Conservation (phyloP, 1,140 invertebrate genomes). For the Heliconius eleuchia region DNA sequence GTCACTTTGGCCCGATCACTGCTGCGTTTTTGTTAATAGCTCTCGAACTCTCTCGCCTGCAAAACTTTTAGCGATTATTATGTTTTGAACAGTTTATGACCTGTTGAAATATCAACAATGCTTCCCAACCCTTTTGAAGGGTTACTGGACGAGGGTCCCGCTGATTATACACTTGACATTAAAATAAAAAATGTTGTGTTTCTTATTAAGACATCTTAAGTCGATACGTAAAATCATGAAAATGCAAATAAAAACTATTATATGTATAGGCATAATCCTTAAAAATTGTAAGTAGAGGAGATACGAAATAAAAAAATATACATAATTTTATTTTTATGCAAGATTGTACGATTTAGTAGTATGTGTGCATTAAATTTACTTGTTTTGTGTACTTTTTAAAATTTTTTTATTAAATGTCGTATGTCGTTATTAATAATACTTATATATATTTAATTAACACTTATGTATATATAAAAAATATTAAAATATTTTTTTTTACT, state of each 20-base stretch:
- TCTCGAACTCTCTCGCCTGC: conserved; percentile 24
- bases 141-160: conserved; percentile 21
- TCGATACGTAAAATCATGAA: too few relatives aligned
- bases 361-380: too few relatives aligned
- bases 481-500: background rate
- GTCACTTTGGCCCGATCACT: conserved; percentile 61
- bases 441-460: background rate
- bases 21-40: conserved; percentile 60
- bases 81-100: conserved; percentile 38
- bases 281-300: too few relatives aligned
- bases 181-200: conserved; percentile 14
- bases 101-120: conserved; percentile 42
- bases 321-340: too few relatives aligned
- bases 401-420: too few relatives aligned
- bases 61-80: conserved; percentile 40
- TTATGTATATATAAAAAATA: background rate
- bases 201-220: background rate
- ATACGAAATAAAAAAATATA: too few relatives aligned
- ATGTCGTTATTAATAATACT: too few relatives aligned
- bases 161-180: conserved; percentile 24
- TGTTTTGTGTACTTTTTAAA: too few relatives aligned
- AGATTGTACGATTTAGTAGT: too few relatives aligned
- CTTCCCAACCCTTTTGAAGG: conserved; percentile 33
- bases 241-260: too few relatives aligned
- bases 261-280: too few relatives aligned